Evolutionary conservation across 1,140 invertebrate species (phyloP), one percentile per base, ranked within the genome.

Genomic region (Cardiocondyla obscurior): DNA sequence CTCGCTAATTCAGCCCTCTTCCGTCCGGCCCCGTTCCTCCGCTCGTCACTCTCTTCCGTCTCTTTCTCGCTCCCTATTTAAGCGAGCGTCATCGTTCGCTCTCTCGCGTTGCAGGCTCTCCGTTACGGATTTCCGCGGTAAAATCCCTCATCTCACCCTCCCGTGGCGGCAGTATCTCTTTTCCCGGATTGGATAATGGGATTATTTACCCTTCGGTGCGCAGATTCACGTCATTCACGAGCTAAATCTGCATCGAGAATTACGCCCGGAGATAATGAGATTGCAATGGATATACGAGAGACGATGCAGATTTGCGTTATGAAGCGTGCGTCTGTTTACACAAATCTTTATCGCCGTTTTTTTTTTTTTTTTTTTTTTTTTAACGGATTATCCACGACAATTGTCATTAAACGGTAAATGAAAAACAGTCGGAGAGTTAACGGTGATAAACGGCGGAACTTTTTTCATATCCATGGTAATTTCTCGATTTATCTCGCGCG

Each of bases 151-250:
- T 30, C 82, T 51, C 73, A 28, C 82, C 42, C 69, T 77, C 25
- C 62, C 19, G 16, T 22, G 16, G 22, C 46, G n/a, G 25, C 25
- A 44, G 60, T 62, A 36, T 53, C 57, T 53, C 57, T 85, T 85
- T 84, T 72, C 39, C 64, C 83, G 60, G 69, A 72, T 51, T 62
- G 70, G 73, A 83, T 85, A 85, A 83, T 85, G 81, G 60, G 73
- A 83, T 76, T 67, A 60, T 85, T 85, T 44, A 83, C 70, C 25
- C 60, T 25, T 51, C 51, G 81, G 49, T 44, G 60, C 57, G 39
- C 73, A 36, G 65, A 69, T 77, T 39, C 60, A 46, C 60, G 44
- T 77, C 73, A 77, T 69, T 69, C 46, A 33, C 30, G 28, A 69
- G 30, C 65, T 53, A 69, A 69, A 57, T 65, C 60, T 77, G 51